These are phyloP conservation scores for Rhea americana DNA, from an alignment of 2,113 vertebrate genomes.

Conservation along the genomic window DNA sequence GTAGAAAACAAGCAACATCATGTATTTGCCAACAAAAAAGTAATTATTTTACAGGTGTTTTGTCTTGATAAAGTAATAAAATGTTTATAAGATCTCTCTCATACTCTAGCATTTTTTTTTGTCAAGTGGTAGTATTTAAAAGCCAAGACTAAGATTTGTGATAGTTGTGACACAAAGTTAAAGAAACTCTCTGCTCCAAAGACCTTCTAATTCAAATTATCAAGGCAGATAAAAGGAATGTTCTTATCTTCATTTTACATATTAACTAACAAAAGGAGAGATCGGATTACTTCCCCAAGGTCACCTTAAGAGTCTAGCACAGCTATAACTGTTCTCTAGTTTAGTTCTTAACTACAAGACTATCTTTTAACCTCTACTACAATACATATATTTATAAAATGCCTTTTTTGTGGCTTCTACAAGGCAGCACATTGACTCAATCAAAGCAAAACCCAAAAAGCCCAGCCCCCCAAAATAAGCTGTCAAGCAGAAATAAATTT, in stretches of 20 bases:
- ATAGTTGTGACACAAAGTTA: neutral
- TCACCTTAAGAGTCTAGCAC: slow-evolving; percentile 19
- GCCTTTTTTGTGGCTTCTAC: neutral
- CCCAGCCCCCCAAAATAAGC: neutral
- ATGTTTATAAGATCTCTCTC: neutral
- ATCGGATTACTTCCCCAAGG: slow-evolving; percentile 53
- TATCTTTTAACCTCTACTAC: neutral
- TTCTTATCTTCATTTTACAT: slow-evolving; percentile 47
- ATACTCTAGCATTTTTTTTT: neutral
- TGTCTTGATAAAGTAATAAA: neutral
- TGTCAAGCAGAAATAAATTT: neutral
- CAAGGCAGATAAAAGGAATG: slow-evolving; percentile 52
- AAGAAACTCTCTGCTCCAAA: slow-evolving; percentile 24
- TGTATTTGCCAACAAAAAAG: neutral
- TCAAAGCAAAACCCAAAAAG: neutral
- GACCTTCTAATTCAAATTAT: slow-evolving; percentile 24
- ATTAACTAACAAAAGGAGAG: slow-evolving; percentile 36
- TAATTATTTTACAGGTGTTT: neutral
- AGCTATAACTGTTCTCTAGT: neutral
- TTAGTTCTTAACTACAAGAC: neutral
- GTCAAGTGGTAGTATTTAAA: neutral
- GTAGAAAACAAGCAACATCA: neutral
- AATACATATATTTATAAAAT: neutral
- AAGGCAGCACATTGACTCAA: neutral
- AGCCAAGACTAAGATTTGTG: neutral